These are phyloP conservation scores for Gymnoscopelus microlampas DNA, from an alignment of 2,797 vertebrate species.

Conservation along the genomic window DNA sequence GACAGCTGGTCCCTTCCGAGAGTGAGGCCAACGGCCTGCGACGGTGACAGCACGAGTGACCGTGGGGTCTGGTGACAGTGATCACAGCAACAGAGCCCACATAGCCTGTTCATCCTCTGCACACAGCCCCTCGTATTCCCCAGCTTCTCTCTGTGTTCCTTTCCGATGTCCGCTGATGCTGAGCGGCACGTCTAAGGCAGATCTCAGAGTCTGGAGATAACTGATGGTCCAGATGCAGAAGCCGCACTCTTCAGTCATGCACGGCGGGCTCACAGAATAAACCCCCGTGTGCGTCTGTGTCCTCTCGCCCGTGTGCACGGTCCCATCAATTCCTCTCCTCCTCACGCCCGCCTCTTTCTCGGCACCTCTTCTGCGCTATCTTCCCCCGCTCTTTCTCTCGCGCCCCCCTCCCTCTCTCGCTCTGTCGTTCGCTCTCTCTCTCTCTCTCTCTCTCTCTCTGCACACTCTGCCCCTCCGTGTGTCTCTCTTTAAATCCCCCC, in stretches of 20 bases:
- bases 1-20: slow-evolving; percentile 59
- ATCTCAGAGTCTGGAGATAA: slow-evolving; percentile 47
- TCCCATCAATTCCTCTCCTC: background rate
- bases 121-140: slow-evolving; percentile 55
- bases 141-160: slow-evolving; percentile 35
- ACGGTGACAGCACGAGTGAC: slow-evolving; percentile 64
- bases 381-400: slow-evolving; percentile 54
- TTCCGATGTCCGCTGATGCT: slow-evolving; percentile 43
- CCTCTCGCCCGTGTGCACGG: background rate
- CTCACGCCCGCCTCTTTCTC: background rate
- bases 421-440: slow-evolving; percentile 34
- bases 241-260: slow-evolving; percentile 51
- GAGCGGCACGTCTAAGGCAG: background rate
- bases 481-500: slow-evolving; percentile 73
- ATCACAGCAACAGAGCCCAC: slow-evolving; percentile 77
- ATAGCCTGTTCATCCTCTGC: slow-evolving; percentile 79
- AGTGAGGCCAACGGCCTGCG: slow-evolving; percentile 73
- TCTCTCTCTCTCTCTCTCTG: slow-evolving; percentile 56
- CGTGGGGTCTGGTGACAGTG: slow-evolving; percentile 70
- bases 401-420: slow-evolving; percentile 59
- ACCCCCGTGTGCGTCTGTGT: background rate
- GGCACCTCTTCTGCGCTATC: slow-evolving; percentile 20
- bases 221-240: slow-evolving; percentile 53
- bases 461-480: slow-evolving; percentile 68
- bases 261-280: slow-evolving; percentile 57